Base-by-base conservation (phyloP, 2,797 vertebrate species). In the Muraenolepis orangiensis region DNA sequence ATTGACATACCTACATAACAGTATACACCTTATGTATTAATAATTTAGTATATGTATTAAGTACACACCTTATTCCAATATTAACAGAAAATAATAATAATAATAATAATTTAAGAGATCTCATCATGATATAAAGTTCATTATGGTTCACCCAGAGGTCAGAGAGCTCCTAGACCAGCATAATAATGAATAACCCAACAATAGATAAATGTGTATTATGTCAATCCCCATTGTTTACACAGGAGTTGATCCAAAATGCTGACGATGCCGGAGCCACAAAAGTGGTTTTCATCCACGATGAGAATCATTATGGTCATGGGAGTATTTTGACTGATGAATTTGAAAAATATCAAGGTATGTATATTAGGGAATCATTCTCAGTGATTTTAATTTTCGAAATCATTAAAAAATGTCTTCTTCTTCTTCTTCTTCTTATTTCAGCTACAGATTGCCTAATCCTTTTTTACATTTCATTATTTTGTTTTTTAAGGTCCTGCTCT, bases 221-320 rank as follows among this genome's bases (percentile, higher is more conserved):
- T 23, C 51, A n/a, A 6, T 57, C n/a, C 51, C 18, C 10, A 46
- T 40, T 77, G n/a, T 76, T 31, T 75, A 10, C 72, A 78, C 88
- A 96, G 95, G 95, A 96, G 81, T 88, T 96, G 83, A 94, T 96
- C 87, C 95, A 96, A 88, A 96, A 96, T 32, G 94, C 94, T 1
- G 95, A 96, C 0, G 95, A 96, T 71, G 95, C 93, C 0, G 70
- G 82, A 2, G 95, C 95, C 31, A 92, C 87, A 0, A 73, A 94
- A 42, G 92, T 95, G 11, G 82, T 94, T 77, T 95, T 96, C 74
- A 91, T 96, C 73, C 93, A 93, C 0, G 94, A 96, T 30, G 93
- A 95, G 76, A 89, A 92, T 73, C 80, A 76, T 69, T 94, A 95
- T 57, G 91, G 86, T 13, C 92, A 85, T 6, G 76, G 64, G 8